Percentiles rank a stretch among this genome's conserved stretches.
Conservation (phyloP, 2,113 vertebrate genomes). For the Nycticorax nycticorax region DNA sequence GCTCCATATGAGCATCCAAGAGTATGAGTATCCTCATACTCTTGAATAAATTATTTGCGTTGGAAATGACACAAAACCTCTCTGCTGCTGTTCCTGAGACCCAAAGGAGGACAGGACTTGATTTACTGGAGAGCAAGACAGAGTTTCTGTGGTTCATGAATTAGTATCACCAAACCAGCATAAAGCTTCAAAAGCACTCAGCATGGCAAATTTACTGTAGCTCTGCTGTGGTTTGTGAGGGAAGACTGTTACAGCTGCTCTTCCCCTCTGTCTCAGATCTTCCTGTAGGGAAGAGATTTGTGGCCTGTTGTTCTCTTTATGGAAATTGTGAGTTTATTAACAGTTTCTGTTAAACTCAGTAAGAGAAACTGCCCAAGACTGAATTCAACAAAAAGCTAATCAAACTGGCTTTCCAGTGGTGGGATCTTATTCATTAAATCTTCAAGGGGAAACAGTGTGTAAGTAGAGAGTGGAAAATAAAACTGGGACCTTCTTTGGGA, state of each 20-base stretch:
- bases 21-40: background rate
- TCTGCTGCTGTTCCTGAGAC: background rate
- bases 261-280: background rate
- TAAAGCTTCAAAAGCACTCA: background rate
- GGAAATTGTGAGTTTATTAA: background rate
- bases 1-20: too few species aligned
- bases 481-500: background rate
- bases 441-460: background rate
- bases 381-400: background rate
- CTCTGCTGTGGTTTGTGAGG: background rate
- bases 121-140: background rate
- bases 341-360: background rate
- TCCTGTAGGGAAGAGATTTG: background rate
- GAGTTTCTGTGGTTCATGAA: background rate
- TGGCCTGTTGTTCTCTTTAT: background rate
- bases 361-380: background rate
- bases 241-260: background rate
- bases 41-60: background rate
- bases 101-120: background rate
- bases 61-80: background rate
- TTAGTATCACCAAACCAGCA: background rate
- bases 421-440: background rate
- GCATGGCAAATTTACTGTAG: background rate
- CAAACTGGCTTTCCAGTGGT: background rate
- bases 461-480: background rate